These are phyloP conservation scores for Pterostichus madidus DNA, from an alignment of 2,888 invertebrate species.

Conservation along the genomic window DNA sequence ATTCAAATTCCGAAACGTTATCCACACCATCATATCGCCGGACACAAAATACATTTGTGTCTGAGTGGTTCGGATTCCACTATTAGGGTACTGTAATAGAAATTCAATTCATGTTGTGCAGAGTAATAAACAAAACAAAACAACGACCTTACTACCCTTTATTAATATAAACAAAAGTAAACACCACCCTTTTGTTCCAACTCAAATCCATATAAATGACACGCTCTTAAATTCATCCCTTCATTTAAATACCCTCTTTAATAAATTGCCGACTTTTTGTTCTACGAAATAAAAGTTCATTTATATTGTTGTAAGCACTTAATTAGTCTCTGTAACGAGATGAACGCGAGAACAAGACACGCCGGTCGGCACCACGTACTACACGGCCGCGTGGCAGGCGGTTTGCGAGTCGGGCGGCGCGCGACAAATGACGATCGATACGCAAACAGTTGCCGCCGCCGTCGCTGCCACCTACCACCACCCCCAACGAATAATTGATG, in stretches of 20 bases:
- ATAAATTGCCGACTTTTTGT: not conserved
- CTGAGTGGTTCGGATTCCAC: too few relatives aligned
- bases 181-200: too few relatives aligned
- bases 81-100: too few relatives aligned
- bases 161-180: too few relatives aligned
- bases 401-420: not conserved
- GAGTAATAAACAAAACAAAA: too few relatives aligned
- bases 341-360: not conserved
- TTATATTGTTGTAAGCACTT: conserved; percentile 15
- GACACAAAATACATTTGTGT: too few relatives aligned
- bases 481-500: not conserved
- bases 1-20: too few relatives aligned
- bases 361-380: not conserved
- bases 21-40: too few relatives aligned
- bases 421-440: not conserved
- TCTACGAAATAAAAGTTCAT: not conserved
- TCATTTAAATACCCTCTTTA: not conserved
- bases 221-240: not conserved
- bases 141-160: too few relatives aligned
- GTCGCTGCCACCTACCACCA: too few relatives aligned
- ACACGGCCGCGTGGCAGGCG: not conserved
- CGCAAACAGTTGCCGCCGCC: not conserved
- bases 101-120: too few relatives aligned
- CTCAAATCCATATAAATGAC: too few relatives aligned
- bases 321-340: not conserved